Percentiles rank a stretch among this genome's conserved stretches.
These are phyloP conservation scores for Helobdella robusta DNA, from an alignment of 2,888 invertebrate genomes.

Conservation along the genomic window DNA sequence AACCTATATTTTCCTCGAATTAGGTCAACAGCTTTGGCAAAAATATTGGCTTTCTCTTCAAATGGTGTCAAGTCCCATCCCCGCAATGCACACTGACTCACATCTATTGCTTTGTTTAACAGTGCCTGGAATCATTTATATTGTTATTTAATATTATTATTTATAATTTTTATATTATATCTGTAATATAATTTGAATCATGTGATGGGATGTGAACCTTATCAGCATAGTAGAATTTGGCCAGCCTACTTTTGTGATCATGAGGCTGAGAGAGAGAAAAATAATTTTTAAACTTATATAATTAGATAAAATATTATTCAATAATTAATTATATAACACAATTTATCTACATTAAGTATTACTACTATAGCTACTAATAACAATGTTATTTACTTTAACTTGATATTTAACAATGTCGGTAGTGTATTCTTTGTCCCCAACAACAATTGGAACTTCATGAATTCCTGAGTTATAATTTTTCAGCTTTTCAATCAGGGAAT, in stretches of 20 bases:
- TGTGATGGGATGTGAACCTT: conserved; percentile 49
- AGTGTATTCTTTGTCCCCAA: conserved; percentile 76
- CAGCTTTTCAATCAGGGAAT: conserved; percentile 63
- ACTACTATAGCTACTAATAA: background rate
- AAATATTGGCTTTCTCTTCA: conserved; percentile 66
- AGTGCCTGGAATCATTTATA: conserved; percentile 53
- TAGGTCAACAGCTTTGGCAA: conserved; percentile 68
- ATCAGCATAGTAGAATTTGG: conserved; percentile 84
- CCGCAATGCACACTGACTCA: conserved; percentile 66
- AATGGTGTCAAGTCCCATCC: conserved; percentile 82
- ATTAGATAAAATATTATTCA: too few species aligned
- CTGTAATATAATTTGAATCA: background rate
- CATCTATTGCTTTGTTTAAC: conserved; percentile 73
- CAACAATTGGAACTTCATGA: conserved; percentile 86
- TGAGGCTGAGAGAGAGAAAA: conserved; percentile 62
- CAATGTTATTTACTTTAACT: conserved; percentile 50
- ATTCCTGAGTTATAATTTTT: conserved; percentile 58
- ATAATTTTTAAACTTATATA: too few species aligned
- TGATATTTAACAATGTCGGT: conserved; percentile 70
- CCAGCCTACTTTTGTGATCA: conserved; percentile 74
- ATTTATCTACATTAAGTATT: background rate
- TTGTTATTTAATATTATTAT: background rate
- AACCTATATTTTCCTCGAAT: conserved; percentile 74
- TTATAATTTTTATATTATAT: background rate
- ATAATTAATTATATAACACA: background rate